These are phyloP conservation scores for Coleophora flavipennella DNA, from an alignment of 2,888 invertebrate species.

Conservation along the genomic window DNA sequence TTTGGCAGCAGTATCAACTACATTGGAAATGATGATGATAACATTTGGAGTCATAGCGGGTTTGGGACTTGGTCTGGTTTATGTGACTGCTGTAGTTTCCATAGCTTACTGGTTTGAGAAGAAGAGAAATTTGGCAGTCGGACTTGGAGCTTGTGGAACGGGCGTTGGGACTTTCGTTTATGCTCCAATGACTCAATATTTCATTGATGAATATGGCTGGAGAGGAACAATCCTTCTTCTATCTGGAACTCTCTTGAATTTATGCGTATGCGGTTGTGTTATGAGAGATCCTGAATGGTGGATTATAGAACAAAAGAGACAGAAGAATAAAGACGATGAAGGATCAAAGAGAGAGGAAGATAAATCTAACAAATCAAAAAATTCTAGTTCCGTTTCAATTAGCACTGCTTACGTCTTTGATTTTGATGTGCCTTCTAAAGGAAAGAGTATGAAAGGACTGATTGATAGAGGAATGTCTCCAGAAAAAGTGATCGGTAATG, in stretches of 20 bases:
- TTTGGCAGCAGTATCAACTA: constrained; percentile 78
- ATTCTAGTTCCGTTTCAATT: constrained; percentile 66
- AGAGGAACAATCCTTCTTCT: constrained; percentile 84
- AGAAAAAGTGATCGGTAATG: constrained; percentile 46
- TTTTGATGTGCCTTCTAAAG: constrained; percentile 39
- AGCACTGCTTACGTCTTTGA: constrained; percentile 58
- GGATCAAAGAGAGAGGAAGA: constrained; percentile 38
- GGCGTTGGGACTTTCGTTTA: constrained; percentile 92
- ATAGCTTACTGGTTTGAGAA: constrained; percentile 95
- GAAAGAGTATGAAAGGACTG: constrained; percentile 46
- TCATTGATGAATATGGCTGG: constrained; percentile 88
- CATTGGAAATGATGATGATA: constrained; percentile 84
- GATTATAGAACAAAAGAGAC: constrained; percentile 74
- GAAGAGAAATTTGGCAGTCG: constrained; percentile 87
- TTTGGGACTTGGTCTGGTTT: constrained; percentile 86
- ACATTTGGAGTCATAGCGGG: constrained; percentile 91
- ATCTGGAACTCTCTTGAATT: constrained; percentile 87
- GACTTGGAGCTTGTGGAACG: constrained; percentile 90
- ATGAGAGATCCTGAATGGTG: constrained; percentile 94
- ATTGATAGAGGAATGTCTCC: constrained; percentile 41
- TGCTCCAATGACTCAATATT: constrained; percentile 86
- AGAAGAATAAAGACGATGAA: constrained; percentile 31
- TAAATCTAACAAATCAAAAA: constrained; percentile 36
- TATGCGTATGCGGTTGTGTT: constrained; percentile 88
- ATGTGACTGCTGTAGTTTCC: constrained; percentile 91